phyloP scores from a whole-genome alignment of 1,140 invertebrate genomes.

The Diachasmimorpha longicaudata region DNA sequence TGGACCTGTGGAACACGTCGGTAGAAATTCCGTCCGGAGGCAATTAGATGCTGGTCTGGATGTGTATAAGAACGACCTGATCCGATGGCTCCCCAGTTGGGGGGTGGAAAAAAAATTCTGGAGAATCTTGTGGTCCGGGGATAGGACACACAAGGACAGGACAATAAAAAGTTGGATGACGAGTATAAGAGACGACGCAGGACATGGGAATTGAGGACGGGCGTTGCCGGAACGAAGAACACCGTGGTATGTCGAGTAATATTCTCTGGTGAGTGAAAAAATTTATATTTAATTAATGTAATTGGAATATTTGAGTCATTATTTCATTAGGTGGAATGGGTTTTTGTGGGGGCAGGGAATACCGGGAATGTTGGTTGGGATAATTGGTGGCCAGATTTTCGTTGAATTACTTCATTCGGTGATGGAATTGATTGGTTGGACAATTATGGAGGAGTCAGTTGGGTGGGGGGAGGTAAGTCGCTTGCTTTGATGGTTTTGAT shows the following conservation, averaged over 20 bases:
- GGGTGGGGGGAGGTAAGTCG: not conserved
- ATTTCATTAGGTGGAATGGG: not conserved
- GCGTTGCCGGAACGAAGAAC: slow-evolving; percentile 1
- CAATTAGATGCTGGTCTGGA: not conserved
- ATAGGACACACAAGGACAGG: not conserved
- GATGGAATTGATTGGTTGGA: not conserved
- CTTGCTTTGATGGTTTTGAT: not conserved
- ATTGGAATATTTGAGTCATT: not conserved
- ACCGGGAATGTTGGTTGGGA: not conserved
- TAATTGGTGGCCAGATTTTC: not conserved
- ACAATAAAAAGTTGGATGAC: slow-evolving; percentile 4
- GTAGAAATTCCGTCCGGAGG: not conserved
- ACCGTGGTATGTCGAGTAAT: not conserved
- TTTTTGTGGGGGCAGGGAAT: not conserved
- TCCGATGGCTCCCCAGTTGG: not conserved
- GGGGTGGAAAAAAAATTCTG: not conserved
- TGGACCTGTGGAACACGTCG: not conserved
- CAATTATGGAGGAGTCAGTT: not conserved
- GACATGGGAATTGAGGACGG: not conserved
- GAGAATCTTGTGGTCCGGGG: not conserved
- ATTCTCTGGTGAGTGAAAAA: not conserved
- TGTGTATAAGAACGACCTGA: not conserved
- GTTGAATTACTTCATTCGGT: not conserved
- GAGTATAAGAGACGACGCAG: not conserved
- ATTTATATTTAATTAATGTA: slow-evolving; percentile 3